These are phyloP conservation scores for Druceiella hillmani DNA, from an alignment of 2,888 invertebrate genomes.

Conservation along the genomic window DNA sequence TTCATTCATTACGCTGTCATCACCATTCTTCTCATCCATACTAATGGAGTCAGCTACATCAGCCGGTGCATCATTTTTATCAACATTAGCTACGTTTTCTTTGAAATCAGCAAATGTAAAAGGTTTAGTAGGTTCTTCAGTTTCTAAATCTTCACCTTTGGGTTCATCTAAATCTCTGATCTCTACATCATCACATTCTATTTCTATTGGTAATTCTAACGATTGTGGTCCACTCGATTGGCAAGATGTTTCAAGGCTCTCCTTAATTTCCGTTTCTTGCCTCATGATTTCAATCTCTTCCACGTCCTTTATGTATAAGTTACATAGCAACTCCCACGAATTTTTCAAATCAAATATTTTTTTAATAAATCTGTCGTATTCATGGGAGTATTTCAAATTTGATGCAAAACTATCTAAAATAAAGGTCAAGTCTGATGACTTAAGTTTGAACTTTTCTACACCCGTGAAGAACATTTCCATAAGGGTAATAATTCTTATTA, in stretches of 20 bases:
- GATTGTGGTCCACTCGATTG: no score
- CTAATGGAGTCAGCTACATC: not conserved
- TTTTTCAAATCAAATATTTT: slow-evolving; percentile 57
- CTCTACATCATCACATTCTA: slow-evolving; percentile 6
- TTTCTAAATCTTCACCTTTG: slow-evolving; percentile 21
- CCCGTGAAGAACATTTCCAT: slow-evolving; percentile 80
- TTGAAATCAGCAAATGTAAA: slow-evolving; percentile 57
- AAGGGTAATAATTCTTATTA: slow-evolving; percentile 79
- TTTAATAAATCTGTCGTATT: slow-evolving; percentile 54
- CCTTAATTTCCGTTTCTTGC: not conserved
- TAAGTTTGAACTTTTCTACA: slow-evolving; percentile 58
- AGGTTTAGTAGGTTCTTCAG: slow-evolving; percentile 36
- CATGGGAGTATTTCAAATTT: slow-evolving; percentile 46
- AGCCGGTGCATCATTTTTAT: not conserved
- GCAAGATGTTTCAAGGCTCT: no score
- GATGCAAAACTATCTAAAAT: slow-evolving; percentile 56
- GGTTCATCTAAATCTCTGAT: slow-evolving; percentile 14
- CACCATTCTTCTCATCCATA: no score
- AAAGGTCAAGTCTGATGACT: slow-evolving; percentile 56
- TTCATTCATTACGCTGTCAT: no score
- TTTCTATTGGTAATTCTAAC: not conserved
- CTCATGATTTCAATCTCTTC: not conserved
- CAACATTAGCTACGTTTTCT: slow-evolving; percentile 30
- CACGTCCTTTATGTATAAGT: slow-evolving; percentile 47
- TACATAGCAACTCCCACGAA: slow-evolving; percentile 57